Evolutionary conservation across 2,797 vertebrate genomes (phyloP), one percentile per base, ranked within the genome.

Genomic region (Rhinella marina): DNA sequence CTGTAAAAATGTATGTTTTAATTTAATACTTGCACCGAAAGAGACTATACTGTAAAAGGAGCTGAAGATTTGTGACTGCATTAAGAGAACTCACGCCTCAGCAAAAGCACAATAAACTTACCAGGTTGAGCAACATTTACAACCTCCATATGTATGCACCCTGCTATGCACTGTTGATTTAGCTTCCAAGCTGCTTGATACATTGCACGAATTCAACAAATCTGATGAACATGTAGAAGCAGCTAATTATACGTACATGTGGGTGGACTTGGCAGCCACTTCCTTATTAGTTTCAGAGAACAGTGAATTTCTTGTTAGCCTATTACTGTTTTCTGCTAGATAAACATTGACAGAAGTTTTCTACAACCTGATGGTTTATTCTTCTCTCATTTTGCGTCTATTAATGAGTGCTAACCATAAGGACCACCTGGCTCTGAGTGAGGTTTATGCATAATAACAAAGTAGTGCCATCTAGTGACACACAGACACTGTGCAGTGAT

Each of bases 251-350:
- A 77, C 41, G 23, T 75, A 48, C 23, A 77, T 54, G 73, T 52
- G 73, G 50, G 48, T 54, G 48, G 25, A 77, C 73, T 77, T 54
- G 50, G 50, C 73, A 77, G 73, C 50, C 32, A 54, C 50, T 54
- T 75, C 72, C 48, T 75, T 77, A 54, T 77, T 77, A n/a, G 19
- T 77, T 77, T 77, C 41, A 54, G 50, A 77, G 73, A 52, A 77
- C 50, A 77, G 73, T 77, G 23, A 25, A 25, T 25, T 54, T 54
- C 73, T 77, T 77, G 73, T n/a, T 54, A 25, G 48, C 23, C 54
- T 52, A 25, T 52, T 25, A 13, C 73, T 77, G n/a, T 52, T 76
- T 50, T 52, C 19, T 50, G 73, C 41, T 50, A 52, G 10, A 50
- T 76, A 77, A 23, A 77, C 19, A 77, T n/a, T 77, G 48, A 77